Conservation (phyloP, 2,113 vertebrate species). For the Ibidorhyncha struthersii region DNA sequence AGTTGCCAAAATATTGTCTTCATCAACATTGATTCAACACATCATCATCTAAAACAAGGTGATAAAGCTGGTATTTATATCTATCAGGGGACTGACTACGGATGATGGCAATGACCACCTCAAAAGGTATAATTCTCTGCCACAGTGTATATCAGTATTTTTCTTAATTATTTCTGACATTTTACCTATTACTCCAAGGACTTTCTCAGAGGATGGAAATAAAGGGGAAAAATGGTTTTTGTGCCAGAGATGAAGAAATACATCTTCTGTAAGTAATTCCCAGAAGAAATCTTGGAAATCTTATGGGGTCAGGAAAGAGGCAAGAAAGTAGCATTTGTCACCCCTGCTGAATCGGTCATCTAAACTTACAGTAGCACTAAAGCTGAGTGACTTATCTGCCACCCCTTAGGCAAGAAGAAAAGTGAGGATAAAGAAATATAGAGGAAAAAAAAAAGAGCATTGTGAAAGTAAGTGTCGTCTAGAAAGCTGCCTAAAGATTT, state of each 20-base stretch:
- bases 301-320: constrained; percentile 55
- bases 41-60: constrained; percentile 68
- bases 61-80: constrained; percentile 73
- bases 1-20: constrained; percentile 44
- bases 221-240: constrained; percentile 68
- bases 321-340: constrained; percentile 73
- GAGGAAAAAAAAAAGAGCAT: background rate
- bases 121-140: constrained; percentile 76
- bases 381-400: background rate
- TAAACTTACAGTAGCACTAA: constrained; percentile 48
- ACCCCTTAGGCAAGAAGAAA: background rate
- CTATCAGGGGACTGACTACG: constrained; percentile 68
- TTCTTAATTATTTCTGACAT: constrained; percentile 85
- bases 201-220: constrained; percentile 72
- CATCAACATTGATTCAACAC: constrained; percentile 71
- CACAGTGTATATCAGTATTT: constrained; percentile 73
- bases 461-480: background rate
- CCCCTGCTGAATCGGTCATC: constrained; percentile 58
- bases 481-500: background rate
- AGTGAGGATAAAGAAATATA: background rate
- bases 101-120: constrained; percentile 61
- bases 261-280: constrained; percentile 79
- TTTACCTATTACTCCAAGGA: constrained; percentile 75
- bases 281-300: constrained; percentile 73
- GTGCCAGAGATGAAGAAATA: constrained; percentile 75